Evolutionary conservation across 2,888 invertebrate genomes (phyloP).

Genomic region (Drosophila rubida): DNA sequence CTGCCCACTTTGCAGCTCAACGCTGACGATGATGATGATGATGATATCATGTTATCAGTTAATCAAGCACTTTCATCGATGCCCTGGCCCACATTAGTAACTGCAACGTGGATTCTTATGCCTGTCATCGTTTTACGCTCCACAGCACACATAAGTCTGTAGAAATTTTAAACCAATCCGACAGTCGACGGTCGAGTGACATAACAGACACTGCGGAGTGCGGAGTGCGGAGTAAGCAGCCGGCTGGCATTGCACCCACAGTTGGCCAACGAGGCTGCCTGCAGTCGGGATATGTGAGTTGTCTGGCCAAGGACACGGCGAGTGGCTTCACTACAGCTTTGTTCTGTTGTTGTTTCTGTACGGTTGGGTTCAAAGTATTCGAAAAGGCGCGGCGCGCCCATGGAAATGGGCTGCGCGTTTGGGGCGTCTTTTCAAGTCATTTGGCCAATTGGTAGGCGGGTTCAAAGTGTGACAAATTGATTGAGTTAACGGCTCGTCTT

Average conservation of each 20-base stretch:
- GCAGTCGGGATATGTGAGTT: constrained; percentile 11
- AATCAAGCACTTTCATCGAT: neutral
- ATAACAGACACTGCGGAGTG: constrained; percentile 41
- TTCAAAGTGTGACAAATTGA: constrained; percentile 41
- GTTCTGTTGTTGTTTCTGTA: constrained; percentile 3
- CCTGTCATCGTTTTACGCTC: constrained; percentile 25
- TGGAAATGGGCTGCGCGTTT: neutral
- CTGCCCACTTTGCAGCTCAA: neutral
- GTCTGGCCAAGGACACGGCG: constrained; percentile 15
- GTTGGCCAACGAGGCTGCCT: constrained; percentile 1
- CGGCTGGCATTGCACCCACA: constrained; percentile 10
- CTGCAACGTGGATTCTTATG: constrained; percentile 2
- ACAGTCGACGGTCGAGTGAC: constrained; percentile 36
- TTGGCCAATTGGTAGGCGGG: constrained; percentile 24
- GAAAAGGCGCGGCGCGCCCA: constrained; percentile 20
- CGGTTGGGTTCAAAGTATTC: constrained; percentile 35
- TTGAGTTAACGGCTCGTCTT: constrained; percentile 22
- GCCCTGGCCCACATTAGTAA: neutral
- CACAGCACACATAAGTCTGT: constrained; percentile 12
- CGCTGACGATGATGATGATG: constrained; percentile 7
- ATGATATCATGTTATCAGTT: constrained; percentile 26
- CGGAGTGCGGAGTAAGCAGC: constrained; percentile 3
- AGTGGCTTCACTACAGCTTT: neutral
- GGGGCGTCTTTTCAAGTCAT: constrained; percentile 6
- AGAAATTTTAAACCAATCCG: constrained; percentile 17